Conservation (phyloP, 2,797 vertebrate species). For the Capromys pilorides region DNA sequence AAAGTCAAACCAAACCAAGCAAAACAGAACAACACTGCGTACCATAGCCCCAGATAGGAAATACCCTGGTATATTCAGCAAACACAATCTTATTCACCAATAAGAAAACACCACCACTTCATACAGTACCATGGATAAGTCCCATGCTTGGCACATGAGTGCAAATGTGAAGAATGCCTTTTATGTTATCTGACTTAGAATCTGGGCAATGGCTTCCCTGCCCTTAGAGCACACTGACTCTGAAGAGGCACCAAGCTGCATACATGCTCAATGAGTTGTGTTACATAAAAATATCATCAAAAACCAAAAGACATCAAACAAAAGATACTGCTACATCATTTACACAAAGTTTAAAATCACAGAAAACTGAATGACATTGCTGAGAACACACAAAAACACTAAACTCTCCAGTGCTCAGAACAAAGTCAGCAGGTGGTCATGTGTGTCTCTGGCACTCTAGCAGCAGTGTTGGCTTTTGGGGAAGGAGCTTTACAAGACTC, state of each 20-base stretch:
- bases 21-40: neutral
- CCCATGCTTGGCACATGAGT: neutral
- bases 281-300: neutral
- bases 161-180: neutral
- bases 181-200: neutral
- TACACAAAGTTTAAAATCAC: neutral
- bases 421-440: neutral
- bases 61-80: neutral
- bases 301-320: neutral
- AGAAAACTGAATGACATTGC: neutral
- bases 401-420: neutral
- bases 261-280: accelerated
- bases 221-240: neutral
- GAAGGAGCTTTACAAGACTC: neutral
- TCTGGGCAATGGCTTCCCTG: neutral
- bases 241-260: neutral
- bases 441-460: neutral
- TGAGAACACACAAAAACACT: neutral
- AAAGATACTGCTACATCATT: neutral
- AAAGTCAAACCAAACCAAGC: neutral
- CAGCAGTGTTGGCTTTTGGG: neutral
- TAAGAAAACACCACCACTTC: neutral
- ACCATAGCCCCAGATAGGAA: neutral
- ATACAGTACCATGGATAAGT: neutral
- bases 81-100: too few species aligned